Percentiles rank a stretch among this genome's conserved stretches.
These are phyloP conservation scores for Morus bassanus DNA, from an alignment of 2,797 vertebrate species.

Conservation along the genomic window DNA sequence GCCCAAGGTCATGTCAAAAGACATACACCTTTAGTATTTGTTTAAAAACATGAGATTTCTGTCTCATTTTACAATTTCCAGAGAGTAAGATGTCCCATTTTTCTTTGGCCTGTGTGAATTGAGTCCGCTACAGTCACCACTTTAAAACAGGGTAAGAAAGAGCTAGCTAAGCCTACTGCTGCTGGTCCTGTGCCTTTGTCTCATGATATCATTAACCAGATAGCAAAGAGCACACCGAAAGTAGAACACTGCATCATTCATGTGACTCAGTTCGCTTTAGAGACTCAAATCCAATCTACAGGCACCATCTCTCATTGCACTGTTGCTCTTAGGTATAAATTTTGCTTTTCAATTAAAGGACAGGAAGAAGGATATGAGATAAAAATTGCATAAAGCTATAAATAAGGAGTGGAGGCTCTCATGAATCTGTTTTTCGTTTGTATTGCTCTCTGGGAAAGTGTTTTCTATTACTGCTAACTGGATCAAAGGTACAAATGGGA, in stretches of 20 bases:
- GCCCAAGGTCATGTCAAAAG: background rate
- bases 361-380: constrained; percentile 35
- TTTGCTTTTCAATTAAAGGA: constrained; percentile 54
- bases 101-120: background rate
- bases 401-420: constrained; percentile 14
- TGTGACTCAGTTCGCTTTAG: constrained; percentile 24
- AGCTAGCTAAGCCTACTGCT: background rate
- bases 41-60: background rate
- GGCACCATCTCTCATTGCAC: constrained; percentile 29
- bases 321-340: constrained; percentile 55
- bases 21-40: background rate
- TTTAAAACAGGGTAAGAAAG: background rate
- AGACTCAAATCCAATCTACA: constrained; percentile 45
- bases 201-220: background rate
- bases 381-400: constrained; percentile 62
- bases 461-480: constrained; percentile 33
- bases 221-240: constrained; percentile 25
- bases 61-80: background rate
- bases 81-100: background rate
- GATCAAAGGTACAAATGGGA: background rate
- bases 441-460: background rate
- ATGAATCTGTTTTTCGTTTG: constrained; percentile 36
- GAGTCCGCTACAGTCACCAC: background rate
- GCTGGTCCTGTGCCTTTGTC: background rate
- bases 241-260: constrained; percentile 40